Base-by-base conservation (phyloP, 2,797 vertebrate genomes). In the Darevskia mixta region DNA sequence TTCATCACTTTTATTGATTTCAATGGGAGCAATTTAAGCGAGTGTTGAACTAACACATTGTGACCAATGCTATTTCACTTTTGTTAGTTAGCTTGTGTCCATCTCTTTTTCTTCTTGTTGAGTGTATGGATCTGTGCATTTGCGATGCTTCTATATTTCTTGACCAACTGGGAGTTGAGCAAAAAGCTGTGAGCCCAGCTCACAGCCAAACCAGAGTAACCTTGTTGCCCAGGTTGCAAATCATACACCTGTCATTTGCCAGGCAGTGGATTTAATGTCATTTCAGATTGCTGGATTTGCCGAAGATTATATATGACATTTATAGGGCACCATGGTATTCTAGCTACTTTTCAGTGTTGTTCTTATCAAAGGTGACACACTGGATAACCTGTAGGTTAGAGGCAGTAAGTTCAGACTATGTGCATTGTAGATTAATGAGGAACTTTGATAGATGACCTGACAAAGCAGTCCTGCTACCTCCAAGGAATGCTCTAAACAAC, bases 201-300 rank as follows among this genome's bases (percentile, higher is more conserved):
- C 49, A 91, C 11, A 85, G 49, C 85, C 66, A 72, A 35, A 49
- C 25, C 83, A 82, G 5, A 86, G 90, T 89, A 86, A 82, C 90
- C 45, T 82, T 87, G 55, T 43, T 90, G 83, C 77, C 87, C 67
- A 78, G 85, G 90, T 94, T 93, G 86, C 88, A 94, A 86, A 85
- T 82, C 86, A 61, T 79, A 10, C 71, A 91, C 92, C 83, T 93
- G 91, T 94, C 92, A 94, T 94, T 94, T 89, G 91, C 83, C 69
- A 93, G 58, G 41, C 8, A 89, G 81, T 88, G 87, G 27, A 13
- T 82, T 66, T 71, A 92, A 29, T 93, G 85, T 66, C 67, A 80
- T 89, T 92, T 88, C 87, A 64, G 75, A 81, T 64, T 55, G 0
- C 8, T 79, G 55, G 89, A 85, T 94, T 72, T 72, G 84, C 69